A percentile compares a stretch with the other conserved stretches of the same genome.
Evolutionary conservation across 2,888 invertebrate species (phyloP).

Genomic region (Rhaphigaster nebulosa): DNA sequence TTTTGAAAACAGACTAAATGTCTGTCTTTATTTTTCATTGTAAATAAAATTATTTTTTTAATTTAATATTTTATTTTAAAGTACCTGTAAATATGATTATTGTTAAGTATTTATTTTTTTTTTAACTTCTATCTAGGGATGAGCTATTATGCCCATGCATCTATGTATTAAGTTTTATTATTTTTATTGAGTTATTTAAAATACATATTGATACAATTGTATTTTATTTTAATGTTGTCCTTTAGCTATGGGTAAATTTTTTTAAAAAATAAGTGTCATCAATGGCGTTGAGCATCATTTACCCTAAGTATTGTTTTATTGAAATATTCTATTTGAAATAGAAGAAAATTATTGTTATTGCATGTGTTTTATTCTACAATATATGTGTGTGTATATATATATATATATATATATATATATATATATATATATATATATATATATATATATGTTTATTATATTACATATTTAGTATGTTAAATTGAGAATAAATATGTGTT

Average conservation of each 20-base stretch:
- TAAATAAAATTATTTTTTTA: constrained; percentile 50
- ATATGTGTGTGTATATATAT: no score
- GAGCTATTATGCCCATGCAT: neutral
- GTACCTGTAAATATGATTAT: constrained; percentile 43
- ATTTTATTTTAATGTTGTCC: constrained; percentile 33
- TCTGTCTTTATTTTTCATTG: constrained; percentile 40
- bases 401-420: no score
- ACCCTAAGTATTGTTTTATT: constrained; percentile 16
- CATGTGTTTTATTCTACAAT: neutral
- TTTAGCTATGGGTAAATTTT: neutral
- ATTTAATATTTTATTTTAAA: constrained; percentile 40
- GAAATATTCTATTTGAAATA: constrained; percentile 9
- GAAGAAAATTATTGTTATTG: neutral
- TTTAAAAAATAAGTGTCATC: neutral
- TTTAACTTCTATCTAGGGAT: neutral
- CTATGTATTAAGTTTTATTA: neutral
- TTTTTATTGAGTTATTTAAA: constrained; percentile 10
- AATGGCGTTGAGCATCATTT: neutral
- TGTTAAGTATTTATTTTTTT: constrained; percentile 47
- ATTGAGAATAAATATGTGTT: constrained; percentile 12
- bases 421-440: no score
- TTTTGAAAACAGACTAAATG: neutral
- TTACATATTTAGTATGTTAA: constrained; percentile 25
- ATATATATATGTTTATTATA: constrained; percentile 42
- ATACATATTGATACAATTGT: neutral